Evolutionary conservation across 2,888 invertebrate species (phyloP), one percentile per base, ranked within the genome.

Genomic region (Conistra vaccinii): DNA sequence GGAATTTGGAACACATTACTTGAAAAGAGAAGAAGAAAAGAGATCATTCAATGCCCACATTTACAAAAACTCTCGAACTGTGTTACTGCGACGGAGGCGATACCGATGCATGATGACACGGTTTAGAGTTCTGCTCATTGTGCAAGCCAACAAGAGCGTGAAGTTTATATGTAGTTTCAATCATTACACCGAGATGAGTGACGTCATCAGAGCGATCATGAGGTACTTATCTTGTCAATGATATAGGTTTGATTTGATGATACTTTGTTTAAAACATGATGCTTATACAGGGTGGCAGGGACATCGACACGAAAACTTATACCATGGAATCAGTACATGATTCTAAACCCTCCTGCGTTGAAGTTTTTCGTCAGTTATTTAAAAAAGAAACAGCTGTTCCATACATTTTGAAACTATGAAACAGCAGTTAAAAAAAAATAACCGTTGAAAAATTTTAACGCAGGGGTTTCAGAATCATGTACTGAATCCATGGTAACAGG

Each of bases 91-190:
- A 5, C 42, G 58, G 35, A n/a, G 66, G 42, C 71, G 63, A 74
- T 26, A 35, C 42, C 66, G 62, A 73, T 69, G 69, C 32, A 71
- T 42, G 68, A 35, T 82, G 81, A 85, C 82, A 83, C 77, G 69
- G 85, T 81, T 76, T 76, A 63, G 67, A 76, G 76, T 72, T 76
- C 77, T 81, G 73, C 82, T 83, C 85, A 83, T 83, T 83, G 85
- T 83, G 83, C 77, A 77, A 35, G 57, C 77, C 57, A 83, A 83
- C 62, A 85, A 68, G 83, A 83, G 82, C 83, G 82, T 83, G 83
- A 83, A 85, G 85, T 81, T 77, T 85, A 83, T 70, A n/a, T n/a
- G n/a, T n/a, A 61, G 72, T 76, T 85, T 77, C 82, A 76, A 81
- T 85, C 81, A 85, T 81, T 85, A 81, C 72, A 48, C 29, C 29